Evolutionary conservation across 2,113 vertebrate genomes (phyloP).

Genomic region (Tympanuchus pallidicinctus): DNA sequence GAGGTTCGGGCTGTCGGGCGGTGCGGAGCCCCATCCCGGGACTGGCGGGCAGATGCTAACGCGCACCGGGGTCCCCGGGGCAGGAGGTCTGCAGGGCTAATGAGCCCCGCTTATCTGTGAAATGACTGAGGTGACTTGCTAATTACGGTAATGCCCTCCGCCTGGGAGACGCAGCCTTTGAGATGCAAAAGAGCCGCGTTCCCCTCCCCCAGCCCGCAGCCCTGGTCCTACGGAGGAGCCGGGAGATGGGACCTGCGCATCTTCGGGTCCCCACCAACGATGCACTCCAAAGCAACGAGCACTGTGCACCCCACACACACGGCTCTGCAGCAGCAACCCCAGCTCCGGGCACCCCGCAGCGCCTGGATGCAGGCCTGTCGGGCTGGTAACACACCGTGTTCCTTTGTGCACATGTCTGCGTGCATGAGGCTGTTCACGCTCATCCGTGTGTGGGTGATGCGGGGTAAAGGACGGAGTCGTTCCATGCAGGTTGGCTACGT

Average conservation of each 20-base stretch:
- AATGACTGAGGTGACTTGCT: constrained; percentile 52
- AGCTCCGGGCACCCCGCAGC: neutral
- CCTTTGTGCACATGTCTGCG: no score
- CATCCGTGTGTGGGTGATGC: neutral
- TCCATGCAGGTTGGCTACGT: neutral
- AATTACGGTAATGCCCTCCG: constrained; percentile 44
- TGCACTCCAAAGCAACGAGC: no score
- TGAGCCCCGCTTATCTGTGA: constrained; percentile 47
- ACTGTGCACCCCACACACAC: neutral
- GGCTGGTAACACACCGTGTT: no score
- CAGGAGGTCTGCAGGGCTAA: neutral
- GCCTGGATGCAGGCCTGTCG: neutral
- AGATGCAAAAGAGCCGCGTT: constrained; percentile 27
- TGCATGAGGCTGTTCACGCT: rapidly evolving
- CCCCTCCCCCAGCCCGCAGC: neutral
- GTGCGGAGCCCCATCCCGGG: neutral
- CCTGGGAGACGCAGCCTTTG: neutral
- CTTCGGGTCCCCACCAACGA: neutral
- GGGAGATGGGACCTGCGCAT: neutral
- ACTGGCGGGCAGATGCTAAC: constrained; percentile 32
- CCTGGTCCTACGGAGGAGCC: neutral
- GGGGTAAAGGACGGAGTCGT: neutral
- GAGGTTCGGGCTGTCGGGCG: rapidly evolving
- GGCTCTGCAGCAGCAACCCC: neutral
- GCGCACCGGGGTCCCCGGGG: neutral